A percentile compares a stretch with the other conserved stretches of the same genome.
Conservation (phyloP, 2,113 vertebrate genomes). For the Felis chaus region DNA sequence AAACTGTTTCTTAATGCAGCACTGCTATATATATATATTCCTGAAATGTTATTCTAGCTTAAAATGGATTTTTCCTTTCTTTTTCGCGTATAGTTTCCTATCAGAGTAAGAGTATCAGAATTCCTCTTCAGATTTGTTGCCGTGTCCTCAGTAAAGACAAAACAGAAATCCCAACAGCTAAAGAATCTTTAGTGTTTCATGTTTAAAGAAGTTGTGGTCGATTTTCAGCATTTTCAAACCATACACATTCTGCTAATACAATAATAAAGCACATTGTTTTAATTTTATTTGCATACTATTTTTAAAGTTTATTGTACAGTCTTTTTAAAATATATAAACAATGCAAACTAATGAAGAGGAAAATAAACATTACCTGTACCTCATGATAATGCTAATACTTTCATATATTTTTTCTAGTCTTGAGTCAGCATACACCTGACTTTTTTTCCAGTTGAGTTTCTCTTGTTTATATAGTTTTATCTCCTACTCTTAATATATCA, state of each 20-base stretch:
- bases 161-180: background rate
- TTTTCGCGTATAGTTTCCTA: background rate
- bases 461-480: background rate
- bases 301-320: background rate
- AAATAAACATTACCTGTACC: background rate
- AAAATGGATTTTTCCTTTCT: slow-evolving; percentile 1
- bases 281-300: background rate
- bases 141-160: background rate
- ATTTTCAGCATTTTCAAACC: background rate
- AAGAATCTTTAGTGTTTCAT: background rate
- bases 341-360: background rate
- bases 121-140: background rate
- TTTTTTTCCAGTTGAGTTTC: background rate
- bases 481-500: background rate
- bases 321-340: slow-evolving; percentile 24
- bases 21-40: background rate
- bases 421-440: background rate
- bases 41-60: slow-evolving; percentile 11
- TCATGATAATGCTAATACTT: background rate
- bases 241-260: background rate
- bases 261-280: background rate
- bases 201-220: background rate
- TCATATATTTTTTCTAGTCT: background rate
- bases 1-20: background rate
- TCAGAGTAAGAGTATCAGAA: background rate